A percentile compares a stretch with the other conserved stretches of the same genome.
These are phyloP conservation scores for Gyps fulvus DNA, from an alignment of 2,113 vertebrate species.

Conservation along the genomic window DNA sequence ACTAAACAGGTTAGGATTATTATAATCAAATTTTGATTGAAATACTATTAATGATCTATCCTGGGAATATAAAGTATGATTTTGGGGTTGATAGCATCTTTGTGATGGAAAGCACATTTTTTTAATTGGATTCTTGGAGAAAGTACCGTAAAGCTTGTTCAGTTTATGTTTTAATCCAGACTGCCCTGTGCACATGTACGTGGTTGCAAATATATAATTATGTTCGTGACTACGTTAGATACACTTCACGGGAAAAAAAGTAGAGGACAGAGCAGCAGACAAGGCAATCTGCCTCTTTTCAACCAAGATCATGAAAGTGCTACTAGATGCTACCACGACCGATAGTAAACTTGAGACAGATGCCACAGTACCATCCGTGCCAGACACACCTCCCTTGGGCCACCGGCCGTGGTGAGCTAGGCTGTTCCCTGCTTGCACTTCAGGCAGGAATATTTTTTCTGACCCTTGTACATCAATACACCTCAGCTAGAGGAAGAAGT, in stretches of 20 bases:
- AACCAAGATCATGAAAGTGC: background rate
- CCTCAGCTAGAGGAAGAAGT: background rate
- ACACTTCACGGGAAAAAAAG: background rate
- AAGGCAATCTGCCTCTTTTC: background rate
- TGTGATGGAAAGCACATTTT: background rate
- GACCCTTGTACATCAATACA: background rate
- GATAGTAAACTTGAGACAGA: background rate
- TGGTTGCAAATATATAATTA: background rate
- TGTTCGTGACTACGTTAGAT: background rate
- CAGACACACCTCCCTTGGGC: background rate
- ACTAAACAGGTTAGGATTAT: slow-evolving; percentile 16
- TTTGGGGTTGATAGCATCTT: background rate
- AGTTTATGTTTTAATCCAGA: background rate
- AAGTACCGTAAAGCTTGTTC: background rate
- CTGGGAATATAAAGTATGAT: background rate
- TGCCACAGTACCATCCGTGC: background rate
- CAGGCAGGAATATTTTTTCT: background rate
- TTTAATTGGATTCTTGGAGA: background rate
- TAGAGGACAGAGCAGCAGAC: background rate
- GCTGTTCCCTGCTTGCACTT: background rate
- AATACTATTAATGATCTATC: slow-evolving; percentile 31
- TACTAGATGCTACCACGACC: background rate
- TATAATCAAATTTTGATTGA: slow-evolving; percentile 35
- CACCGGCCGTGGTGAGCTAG: accelerated
- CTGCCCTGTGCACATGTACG: accelerated